A percentile compares a stretch with the other conserved stretches of the same genome.
Conservation (phyloP, 2,888 invertebrate genomes). For the Ornithoptera priamus region DNA sequence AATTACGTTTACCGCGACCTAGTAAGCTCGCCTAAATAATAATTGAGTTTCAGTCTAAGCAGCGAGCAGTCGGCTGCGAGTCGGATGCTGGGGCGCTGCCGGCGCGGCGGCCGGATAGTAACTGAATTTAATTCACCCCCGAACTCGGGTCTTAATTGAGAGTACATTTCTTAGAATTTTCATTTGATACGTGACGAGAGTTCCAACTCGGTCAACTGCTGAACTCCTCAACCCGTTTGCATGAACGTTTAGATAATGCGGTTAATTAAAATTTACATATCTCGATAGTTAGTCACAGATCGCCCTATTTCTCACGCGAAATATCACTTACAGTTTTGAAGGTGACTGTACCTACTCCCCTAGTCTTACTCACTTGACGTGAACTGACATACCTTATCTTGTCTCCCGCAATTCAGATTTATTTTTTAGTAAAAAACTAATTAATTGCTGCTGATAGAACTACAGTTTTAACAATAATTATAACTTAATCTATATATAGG, state of each 20-base stretch:
- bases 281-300: too few species aligned
- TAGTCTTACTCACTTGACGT: too few species aligned
- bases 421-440: too few species aligned
- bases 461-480: too few species aligned
- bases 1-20: constrained; percentile 52
- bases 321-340: too few species aligned
- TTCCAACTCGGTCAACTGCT: constrained; percentile 3
- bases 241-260: background rate
- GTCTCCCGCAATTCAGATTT: too few species aligned
- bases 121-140: constrained; percentile 19
- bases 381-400: too few species aligned
- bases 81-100: constrained; percentile 10
- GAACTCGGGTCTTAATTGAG: constrained; percentile 10
- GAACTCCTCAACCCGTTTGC: background rate
- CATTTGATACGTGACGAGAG: constrained; percentile 18
- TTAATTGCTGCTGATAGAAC: too few species aligned
- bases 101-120: constrained; percentile 23
- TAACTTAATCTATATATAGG: too few species aligned
- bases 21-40: constrained; percentile 64
- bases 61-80: constrained; percentile 36
- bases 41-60: constrained; percentile 55
- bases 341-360: too few species aligned
- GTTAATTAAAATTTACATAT: background rate
- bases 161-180: constrained; percentile 23
- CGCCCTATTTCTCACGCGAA: too few species aligned